Evolutionary conservation across 2,113 vertebrate genomes (phyloP).

Genomic region (Prinia subflava): DNA sequence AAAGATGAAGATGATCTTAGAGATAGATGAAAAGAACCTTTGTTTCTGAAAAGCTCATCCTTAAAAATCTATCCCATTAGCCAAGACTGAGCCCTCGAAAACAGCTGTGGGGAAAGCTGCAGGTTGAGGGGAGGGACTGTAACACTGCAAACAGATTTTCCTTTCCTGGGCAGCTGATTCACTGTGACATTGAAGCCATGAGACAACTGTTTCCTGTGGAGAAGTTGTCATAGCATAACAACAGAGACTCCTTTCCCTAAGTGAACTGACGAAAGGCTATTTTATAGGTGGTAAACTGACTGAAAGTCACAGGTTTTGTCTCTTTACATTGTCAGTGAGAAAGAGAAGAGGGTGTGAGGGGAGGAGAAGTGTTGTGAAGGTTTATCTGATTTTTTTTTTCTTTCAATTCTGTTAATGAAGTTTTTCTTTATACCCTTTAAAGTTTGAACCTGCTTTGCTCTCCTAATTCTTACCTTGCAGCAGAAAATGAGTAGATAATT

Average conservation of each 20-base stretch:
- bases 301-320: not conserved
- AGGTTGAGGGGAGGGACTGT: not conserved
- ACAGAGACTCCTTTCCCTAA: not conserved
- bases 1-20: not conserved
- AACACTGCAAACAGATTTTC: not conserved
- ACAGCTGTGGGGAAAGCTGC: not conserved
- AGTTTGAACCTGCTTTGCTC: not conserved
- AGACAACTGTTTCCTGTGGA: not conserved
- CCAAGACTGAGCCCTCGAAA: not conserved
- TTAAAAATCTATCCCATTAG: not conserved
- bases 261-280: not conserved
- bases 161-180: not conserved
- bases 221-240: not conserved
- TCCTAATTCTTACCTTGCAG: not conserved
- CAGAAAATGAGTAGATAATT: not conserved
- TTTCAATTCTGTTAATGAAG: not conserved
- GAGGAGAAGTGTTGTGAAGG: not conserved
- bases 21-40: not conserved
- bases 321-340: not conserved
- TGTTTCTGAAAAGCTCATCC: not conserved
- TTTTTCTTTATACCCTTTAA: not conserved
- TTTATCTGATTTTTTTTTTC: not conserved
- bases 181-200: not conserved
- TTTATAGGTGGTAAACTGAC: not conserved
- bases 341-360: not conserved